These are phyloP conservation scores for Asbolus verrucosus DNA, from an alignment of 1,140 invertebrate species.

Conservation along the genomic window DNA sequence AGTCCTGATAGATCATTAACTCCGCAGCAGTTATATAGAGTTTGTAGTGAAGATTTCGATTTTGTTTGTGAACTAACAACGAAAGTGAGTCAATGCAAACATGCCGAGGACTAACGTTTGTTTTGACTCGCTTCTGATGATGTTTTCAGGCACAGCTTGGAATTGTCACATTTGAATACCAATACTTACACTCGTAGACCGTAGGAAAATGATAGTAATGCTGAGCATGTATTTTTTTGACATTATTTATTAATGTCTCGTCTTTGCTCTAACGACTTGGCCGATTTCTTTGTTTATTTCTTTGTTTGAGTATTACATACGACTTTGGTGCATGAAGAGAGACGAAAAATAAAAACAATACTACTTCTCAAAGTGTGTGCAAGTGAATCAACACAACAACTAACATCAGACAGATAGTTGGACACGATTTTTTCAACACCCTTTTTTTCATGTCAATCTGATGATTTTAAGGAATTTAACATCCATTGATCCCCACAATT, in stretches of 20 bases:
- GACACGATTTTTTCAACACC: conserved; percentile 51
- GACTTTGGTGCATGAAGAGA: conserved; percentile 23
- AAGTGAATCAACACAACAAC: conserved; percentile 48
- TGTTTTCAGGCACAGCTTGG: conserved; percentile 37
- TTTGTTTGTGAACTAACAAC: conserved; percentile 16
- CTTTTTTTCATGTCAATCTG: conserved; percentile 25
- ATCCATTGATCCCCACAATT: conserved; percentile 41
- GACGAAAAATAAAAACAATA: conserved; percentile 2
- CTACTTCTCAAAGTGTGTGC: conserved; percentile 44
- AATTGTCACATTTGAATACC: conserved; percentile 74
- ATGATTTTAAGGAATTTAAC: conserved; percentile 23
- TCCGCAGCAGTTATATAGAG: too few relatives aligned
- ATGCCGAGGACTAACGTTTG: neutral
- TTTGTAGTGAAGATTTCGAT: neutral
- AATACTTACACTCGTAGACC: conserved; percentile 66
- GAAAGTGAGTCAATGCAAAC: conserved; percentile 36
- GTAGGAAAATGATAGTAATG: conserved; percentile 38
- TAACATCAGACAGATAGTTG: conserved; percentile 51
- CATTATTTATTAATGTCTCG: conserved; percentile 23
- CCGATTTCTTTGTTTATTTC: conserved; percentile 17
- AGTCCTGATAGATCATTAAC: too few relatives aligned
- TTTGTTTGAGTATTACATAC: conserved; percentile 11
- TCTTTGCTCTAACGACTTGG: conserved; percentile 27
- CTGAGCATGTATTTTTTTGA: conserved; percentile 36
- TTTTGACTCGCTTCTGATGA: conserved; percentile 33